Base-by-base conservation (phyloP, 2,888 invertebrate species). In the Caenorhabditis plicata region DNA sequence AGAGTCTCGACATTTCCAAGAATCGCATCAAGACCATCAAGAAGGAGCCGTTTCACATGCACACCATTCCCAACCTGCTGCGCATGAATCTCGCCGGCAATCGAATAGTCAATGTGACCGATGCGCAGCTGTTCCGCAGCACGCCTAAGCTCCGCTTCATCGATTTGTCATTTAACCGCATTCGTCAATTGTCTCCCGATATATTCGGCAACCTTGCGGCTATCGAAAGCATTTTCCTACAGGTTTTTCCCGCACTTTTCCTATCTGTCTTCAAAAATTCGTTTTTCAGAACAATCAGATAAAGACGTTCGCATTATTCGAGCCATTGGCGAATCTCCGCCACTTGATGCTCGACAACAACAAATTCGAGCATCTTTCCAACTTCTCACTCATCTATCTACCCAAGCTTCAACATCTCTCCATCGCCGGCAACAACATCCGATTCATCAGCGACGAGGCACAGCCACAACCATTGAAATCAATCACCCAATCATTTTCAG, bases 301-400 rank as follows among this genome's bases (percentile, higher is more conserved):
- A 74, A 88, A 88, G 72, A 87, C 87, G 17, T 82, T 93, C 78
- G 92, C 92, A 0, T 87, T 89, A 66, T 87, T 91, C 82, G 85
- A 86, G 55, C 87, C 88, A 33, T 86, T 89, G 45, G 87, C 87
- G 65, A 87, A 88, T 69, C 86, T 94, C 70, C 88, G 89, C 77
- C 92, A 92, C 83, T 87, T 94, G 66, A 90, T 90, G 83, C 84
- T 94, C 68, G 92, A 92, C 81, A 91, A 92, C 83, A 94, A 94
- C 83, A 88, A 90, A 78, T 86, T 94, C 64, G 87, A 88, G 73
- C 88, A 88, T 77, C 87, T 93, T 69, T 89, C 90, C 80, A 87
- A 64, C 17, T 57, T 57, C 15, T 44, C 60, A 0, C 40, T 67
- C 17, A 54, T 45, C 3, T 50, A 89, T 74, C 85, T 91, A 55